phyloP scores from a whole-genome alignment of 1,140 invertebrate genomes.

The Aethina tumida region DNA sequence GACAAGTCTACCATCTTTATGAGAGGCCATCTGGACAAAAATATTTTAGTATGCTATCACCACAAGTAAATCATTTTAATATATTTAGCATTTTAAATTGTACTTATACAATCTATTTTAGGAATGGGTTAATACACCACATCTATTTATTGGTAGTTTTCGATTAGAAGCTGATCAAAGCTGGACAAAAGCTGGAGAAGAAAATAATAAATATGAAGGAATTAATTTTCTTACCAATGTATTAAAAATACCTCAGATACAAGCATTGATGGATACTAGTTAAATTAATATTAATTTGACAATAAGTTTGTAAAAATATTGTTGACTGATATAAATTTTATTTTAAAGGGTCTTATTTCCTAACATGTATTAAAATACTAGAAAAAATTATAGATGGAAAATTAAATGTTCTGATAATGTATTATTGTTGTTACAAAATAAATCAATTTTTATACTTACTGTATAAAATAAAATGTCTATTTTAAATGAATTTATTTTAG shows the following conservation, averaged over 20 bases:
- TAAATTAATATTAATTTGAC: conserved; percentile 2
- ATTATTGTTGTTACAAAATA: too few species aligned
- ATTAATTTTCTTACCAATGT: conserved; percentile 21
- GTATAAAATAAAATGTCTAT: too few species aligned
- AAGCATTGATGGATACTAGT: conserved; percentile 6
- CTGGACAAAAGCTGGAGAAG: conserved; percentile 50
- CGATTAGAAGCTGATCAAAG: conserved; percentile 56
- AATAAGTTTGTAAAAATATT: too few species aligned
- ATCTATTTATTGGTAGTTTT: conserved; percentile 54
- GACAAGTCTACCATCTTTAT: conserved; percentile 63
- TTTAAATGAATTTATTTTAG: too few species aligned
- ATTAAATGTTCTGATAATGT: too few species aligned
- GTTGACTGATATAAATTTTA: too few species aligned
- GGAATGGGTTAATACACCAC: conserved; percentile 56
- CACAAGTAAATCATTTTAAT: conserved; percentile 42
- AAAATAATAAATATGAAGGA: conserved; percentile 27
- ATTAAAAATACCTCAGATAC: conserved; percentile 23
- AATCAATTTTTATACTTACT: too few species aligned
- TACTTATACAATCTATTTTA: conserved; percentile 29
- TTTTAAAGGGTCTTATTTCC: too few species aligned
- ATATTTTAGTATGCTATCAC: conserved; percentile 66
- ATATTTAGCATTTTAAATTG: conserved; percentile 1
- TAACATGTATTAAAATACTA: too few species aligned
- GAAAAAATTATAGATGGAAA: too few species aligned
- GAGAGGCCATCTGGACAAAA: conserved; percentile 48